Evolutionary conservation across 2,797 vertebrate genomes (phyloP).

Genomic region (Melanogrammus aeglefinus): DNA sequence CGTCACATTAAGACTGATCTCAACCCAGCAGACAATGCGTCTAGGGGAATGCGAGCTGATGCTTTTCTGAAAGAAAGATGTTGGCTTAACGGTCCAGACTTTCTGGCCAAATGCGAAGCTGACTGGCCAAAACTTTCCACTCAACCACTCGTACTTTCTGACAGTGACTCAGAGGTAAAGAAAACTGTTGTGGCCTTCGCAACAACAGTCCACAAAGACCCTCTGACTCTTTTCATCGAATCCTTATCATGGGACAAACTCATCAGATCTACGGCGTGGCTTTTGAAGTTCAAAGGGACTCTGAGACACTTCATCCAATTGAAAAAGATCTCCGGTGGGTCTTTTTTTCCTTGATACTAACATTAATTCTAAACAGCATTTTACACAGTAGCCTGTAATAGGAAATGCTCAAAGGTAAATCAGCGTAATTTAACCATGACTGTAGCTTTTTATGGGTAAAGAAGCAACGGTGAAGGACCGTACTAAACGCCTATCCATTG

Average conservation of each 20-base stretch:
- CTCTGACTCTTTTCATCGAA: background rate
- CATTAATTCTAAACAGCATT: no score
- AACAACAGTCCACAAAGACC: background rate
- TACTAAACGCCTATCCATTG: no score
- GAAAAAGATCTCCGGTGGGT: no score
- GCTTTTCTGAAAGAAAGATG: background rate
- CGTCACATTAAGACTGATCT: background rate
- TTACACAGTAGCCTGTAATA: no score
- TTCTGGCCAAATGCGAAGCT: background rate
- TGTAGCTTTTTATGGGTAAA: no score
- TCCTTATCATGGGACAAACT: slow-evolving; percentile 1
- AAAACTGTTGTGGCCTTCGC: background rate
- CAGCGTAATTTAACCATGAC: no score
- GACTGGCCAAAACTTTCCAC: background rate
- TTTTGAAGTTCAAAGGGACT: background rate
- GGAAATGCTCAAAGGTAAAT: no score
- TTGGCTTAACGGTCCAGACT: background rate
- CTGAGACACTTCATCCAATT: background rate
- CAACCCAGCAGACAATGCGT: background rate
- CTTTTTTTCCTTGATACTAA: no score
- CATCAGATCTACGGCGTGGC: background rate
- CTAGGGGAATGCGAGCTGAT: background rate
- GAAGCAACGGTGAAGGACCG: no score
- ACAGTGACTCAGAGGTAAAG: background rate
- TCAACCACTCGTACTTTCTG: background rate